A percentile compares a stretch with the other conserved stretches of the same genome.
These are phyloP conservation scores for Apamea anceps DNA, from an alignment of 2,888 invertebrate genomes.

Conservation along the genomic window DNA sequence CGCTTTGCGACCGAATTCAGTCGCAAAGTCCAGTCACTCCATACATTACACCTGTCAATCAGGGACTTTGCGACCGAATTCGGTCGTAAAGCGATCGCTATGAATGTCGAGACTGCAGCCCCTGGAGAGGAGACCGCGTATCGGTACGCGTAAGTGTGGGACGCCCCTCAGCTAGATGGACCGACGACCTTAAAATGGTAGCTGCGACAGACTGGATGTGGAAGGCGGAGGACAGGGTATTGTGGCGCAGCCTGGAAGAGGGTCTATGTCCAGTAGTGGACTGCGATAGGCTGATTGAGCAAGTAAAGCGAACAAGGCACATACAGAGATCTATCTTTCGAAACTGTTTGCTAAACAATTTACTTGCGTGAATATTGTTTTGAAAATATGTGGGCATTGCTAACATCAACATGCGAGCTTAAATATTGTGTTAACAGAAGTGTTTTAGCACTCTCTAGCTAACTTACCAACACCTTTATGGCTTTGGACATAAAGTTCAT, in stretches of 20 bases:
- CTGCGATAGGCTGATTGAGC: not conserved
- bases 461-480: slow-evolving; percentile 20
- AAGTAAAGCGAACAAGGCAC: slow-evolving; percentile 7
- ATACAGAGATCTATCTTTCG: slow-evolving; percentile 13
- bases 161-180: not conserved
- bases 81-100: too few species aligned
- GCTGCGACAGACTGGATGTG: not conserved
- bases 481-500: slow-evolving; percentile 12
- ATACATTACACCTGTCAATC: too few species aligned
- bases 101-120: too few species aligned
- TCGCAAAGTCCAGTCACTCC: too few species aligned
- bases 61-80: too few species aligned
- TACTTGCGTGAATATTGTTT: slow-evolving; percentile 46
- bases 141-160: too few species aligned
- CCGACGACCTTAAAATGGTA: not conserved
- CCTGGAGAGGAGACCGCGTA: too few species aligned
- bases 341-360: slow-evolving; percentile 47
- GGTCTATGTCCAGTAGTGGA: not conserved
- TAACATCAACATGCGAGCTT: slow-evolving; percentile 46
- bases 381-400: slow-evolving; percentile 52
- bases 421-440: slow-evolving; percentile 44
- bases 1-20: too few species aligned
- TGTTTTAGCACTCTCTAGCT: slow-evolving; percentile 26
- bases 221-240: too few species aligned
- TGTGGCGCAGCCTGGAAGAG: not conserved